Evolutionary conservation across 2,888 invertebrate genomes (phyloP).

Genomic region (Dynastes hyllus): DNA sequence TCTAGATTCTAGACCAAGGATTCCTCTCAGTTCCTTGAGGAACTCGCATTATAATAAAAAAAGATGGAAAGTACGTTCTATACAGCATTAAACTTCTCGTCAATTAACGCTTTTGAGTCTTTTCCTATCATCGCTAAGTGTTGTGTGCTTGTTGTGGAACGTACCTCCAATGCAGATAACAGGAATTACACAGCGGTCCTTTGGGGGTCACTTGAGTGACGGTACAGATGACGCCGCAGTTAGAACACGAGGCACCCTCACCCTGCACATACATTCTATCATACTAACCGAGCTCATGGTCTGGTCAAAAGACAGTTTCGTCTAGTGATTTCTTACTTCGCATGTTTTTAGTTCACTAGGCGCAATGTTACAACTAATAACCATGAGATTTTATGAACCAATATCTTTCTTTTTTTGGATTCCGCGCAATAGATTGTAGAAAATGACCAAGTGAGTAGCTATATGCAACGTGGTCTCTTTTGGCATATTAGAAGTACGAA

Average conservation of each 20-base stretch:
- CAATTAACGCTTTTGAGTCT: not conserved
- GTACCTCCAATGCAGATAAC: conserved; percentile 91
- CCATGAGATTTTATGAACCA: not conserved
- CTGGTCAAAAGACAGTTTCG: conserved; percentile 9
- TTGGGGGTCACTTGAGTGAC: conserved; percentile 83
- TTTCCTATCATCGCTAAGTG: conserved; percentile 3
- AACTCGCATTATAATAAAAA: not conserved
- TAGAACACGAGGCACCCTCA: conserved; percentile 71
- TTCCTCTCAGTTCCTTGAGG: too few species aligned
- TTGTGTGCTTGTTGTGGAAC: conserved; percentile 62
- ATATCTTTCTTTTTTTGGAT: not conserved
- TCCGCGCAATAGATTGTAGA: not conserved
- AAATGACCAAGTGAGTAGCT: not conserved
- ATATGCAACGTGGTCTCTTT: not conserved
- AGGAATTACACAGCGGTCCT: conserved; percentile 87
- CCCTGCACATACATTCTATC: conserved; percentile 70
- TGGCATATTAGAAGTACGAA: not conserved
- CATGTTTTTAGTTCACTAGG: too few species aligned
- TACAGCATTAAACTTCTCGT: not conserved
- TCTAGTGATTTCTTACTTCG: conserved; percentile 4
- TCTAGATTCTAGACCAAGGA: too few species aligned
- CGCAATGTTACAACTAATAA: not conserved
- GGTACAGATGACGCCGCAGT: conserved; percentile 85
- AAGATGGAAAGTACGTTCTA: conserved; percentile 31
- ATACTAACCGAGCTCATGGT: conserved; percentile 64